A percentile compares a stretch with the other conserved stretches of the same genome.
phyloP scores from a whole-genome alignment of 2,113 vertebrate species.

The Caretta caretta region DNA sequence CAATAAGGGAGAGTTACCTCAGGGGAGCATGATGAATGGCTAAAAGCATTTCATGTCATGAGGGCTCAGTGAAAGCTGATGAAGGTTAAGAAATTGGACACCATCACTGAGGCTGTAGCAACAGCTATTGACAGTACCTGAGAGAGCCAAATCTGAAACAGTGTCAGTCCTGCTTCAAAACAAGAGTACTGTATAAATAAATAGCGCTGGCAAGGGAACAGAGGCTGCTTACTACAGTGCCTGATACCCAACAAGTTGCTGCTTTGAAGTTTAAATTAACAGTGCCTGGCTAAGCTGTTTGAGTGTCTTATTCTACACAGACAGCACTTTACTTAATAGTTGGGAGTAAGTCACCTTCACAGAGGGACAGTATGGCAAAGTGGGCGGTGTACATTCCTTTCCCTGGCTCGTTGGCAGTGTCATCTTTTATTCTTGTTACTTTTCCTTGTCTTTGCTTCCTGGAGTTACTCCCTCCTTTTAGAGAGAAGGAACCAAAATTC shows the following conservation, averaged over 20 bases:
- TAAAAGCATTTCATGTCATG: constrained; percentile 47
- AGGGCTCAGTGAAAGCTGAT: constrained; percentile 26
- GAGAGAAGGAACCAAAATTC: not conserved
- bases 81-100: constrained; percentile 59
- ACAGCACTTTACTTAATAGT: constrained; percentile 23
- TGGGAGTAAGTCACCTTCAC: constrained; percentile 40
- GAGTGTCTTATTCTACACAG: constrained; percentile 39
- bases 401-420: not conserved
- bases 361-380: not conserved
- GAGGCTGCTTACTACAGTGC: constrained; percentile 42
- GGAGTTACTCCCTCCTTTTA: not conserved
- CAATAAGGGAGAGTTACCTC: not conserved
- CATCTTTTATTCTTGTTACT: not conserved
- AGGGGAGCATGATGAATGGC: constrained; percentile 26
- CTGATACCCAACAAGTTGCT: constrained; percentile 59
- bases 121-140: constrained; percentile 58
- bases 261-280: constrained; percentile 54
- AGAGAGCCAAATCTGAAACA: constrained; percentile 44
- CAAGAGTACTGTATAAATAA: constrained; percentile 66
- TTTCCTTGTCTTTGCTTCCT: not conserved
- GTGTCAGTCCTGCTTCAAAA: constrained; percentile 40
- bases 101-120: constrained; percentile 55
- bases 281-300: constrained; percentile 36
- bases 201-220: constrained; percentile 59
- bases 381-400: not conserved